phyloP scores from a whole-genome alignment of 2,797 vertebrate genomes.

The Pipistrellus pipistrellus region DNA sequence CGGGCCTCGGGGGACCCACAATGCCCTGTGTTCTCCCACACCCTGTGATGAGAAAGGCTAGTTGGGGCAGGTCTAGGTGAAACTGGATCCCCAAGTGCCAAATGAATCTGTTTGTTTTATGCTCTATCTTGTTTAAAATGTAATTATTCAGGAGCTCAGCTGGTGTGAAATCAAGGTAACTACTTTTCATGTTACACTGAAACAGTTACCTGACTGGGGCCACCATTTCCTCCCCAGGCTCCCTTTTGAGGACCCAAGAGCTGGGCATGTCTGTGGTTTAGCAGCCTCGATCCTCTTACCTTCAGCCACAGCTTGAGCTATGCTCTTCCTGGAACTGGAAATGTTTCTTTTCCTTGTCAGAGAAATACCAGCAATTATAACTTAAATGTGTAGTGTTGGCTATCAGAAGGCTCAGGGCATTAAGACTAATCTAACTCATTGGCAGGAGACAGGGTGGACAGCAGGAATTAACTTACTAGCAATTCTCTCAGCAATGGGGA shows the following conservation, averaged over 20 bases:
- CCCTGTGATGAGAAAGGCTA: conserved; percentile 78
- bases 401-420: not conserved
- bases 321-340: not conserved
- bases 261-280: not conserved
- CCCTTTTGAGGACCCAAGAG: not conserved
- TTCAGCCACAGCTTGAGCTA: not conserved
- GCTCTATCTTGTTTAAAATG: conserved; percentile 77
- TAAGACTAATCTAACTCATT: not conserved
- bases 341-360: not conserved
- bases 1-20: conserved; percentile 75
- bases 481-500: not conserved
- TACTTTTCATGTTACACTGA: conserved; percentile 60
- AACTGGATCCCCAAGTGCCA: conserved; percentile 86
- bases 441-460: not conserved
- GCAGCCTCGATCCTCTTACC: not conserved
- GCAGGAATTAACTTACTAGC: not conserved
- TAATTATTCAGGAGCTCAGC: conserved; percentile 85
- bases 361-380: not conserved
- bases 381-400: not conserved
- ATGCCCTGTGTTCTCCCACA: conserved; percentile 77
- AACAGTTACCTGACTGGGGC: conserved; percentile 84
- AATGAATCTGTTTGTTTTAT: conserved; percentile 87
- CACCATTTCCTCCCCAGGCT: not conserved
- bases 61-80: conserved; percentile 89
- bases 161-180: conserved; percentile 67